These are phyloP conservation scores for Leucophenga montana DNA, from an alignment of 2,888 invertebrate species.

Conservation along the genomic window DNA sequence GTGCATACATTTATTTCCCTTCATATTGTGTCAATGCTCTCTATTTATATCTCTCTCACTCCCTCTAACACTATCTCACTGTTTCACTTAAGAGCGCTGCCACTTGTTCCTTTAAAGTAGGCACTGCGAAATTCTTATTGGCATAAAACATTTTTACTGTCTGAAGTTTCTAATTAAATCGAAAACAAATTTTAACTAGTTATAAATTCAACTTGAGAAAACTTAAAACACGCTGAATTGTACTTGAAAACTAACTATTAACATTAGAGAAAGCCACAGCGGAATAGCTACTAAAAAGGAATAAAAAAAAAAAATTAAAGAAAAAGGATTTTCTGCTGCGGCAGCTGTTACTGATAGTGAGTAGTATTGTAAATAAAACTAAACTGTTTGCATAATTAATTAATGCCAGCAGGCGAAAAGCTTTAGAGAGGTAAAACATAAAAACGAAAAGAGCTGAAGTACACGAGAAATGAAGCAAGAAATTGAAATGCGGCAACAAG, in stretches of 20 bases:
- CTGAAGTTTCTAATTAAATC: not conserved
- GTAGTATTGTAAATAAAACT: constrained; percentile 55
- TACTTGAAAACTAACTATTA: not conserved
- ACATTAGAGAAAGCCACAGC: too few relatives aligned
- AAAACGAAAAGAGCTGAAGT: too few relatives aligned
- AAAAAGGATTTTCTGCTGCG: not conserved
- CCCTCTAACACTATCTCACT: not conserved
- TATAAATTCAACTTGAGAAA: too few relatives aligned
- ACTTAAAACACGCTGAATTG: not conserved
- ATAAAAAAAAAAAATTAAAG: too few relatives aligned
- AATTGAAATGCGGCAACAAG: too few relatives aligned
- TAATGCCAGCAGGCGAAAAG: constrained; percentile 47
- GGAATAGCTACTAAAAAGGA: too few relatives aligned
- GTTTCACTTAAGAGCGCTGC: not conserved
- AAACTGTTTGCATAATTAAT: constrained; percentile 65
- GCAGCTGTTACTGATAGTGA: not conserved
- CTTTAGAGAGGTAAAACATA: too few relatives aligned
- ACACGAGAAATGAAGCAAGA: too few relatives aligned
- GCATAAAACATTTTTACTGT: too few relatives aligned
- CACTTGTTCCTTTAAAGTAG: not conserved
- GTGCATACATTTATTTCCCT: not conserved
- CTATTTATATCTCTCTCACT: not conserved
- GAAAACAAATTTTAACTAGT: not conserved
- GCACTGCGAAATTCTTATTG: too few relatives aligned
- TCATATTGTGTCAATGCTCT: not conserved